Percentiles rank a stretch among this genome's conserved stretches.
These are phyloP conservation scores for Pangasius djambal DNA, from an alignment of 2,797 vertebrate species.

Conservation along the genomic window DNA sequence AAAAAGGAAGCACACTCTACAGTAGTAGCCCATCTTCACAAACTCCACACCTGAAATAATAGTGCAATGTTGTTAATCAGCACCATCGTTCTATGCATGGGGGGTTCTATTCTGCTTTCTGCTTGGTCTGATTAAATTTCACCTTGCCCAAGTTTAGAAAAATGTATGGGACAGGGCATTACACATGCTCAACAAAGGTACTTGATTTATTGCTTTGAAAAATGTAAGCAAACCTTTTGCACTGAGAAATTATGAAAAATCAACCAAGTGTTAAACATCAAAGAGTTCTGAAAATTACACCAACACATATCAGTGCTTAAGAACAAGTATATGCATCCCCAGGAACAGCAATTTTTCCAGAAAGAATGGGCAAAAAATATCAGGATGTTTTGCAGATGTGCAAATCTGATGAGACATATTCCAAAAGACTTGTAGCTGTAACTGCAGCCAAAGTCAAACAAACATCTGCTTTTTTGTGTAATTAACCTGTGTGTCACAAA, in stretches of 20 bases:
- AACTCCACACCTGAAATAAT: slow-evolving; percentile 87
- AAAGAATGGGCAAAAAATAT: too few relatives aligned
- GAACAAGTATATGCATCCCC: background rate
- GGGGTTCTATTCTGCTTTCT: background rate
- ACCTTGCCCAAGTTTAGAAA: background rate
- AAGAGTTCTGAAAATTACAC: background rate
- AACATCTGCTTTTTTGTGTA: too few relatives aligned
- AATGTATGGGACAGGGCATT: background rate
- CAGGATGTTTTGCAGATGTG: too few relatives aligned
- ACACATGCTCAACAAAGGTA: too few relatives aligned
- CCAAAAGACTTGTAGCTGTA: too few relatives aligned
- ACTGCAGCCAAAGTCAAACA: too few relatives aligned
- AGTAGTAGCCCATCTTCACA: slow-evolving; percentile 97
- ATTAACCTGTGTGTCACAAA: too few relatives aligned
- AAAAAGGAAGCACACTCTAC: slow-evolving; percentile 94
- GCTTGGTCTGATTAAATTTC: background rate
- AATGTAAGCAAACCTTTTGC: background rate
- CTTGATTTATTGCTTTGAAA: too few relatives aligned
- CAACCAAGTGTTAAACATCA: background rate
- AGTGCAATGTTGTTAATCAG: background rate
- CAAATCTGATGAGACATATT: too few relatives aligned
- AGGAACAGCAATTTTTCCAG: too few relatives aligned
- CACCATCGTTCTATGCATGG: too few relatives aligned
- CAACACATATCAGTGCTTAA: background rate
- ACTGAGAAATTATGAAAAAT: slow-evolving; percentile 54